Evolutionary conservation across 2,797 vertebrate genomes (phyloP).

Genomic region (Anisognathus igniventris): DNA sequence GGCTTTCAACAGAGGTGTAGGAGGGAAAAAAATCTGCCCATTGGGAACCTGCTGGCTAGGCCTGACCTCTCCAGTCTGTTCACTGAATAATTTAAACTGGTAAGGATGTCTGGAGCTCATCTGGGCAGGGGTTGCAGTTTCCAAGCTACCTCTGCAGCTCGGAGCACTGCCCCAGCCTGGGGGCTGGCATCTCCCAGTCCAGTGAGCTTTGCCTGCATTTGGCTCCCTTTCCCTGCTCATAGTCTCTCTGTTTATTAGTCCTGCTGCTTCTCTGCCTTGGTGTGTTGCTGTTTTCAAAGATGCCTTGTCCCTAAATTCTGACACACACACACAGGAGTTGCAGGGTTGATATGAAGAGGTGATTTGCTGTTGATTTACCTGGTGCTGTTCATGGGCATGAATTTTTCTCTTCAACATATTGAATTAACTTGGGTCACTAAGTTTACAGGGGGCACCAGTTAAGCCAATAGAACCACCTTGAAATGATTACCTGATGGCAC

Average conservation of each 20-base stretch:
- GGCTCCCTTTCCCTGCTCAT: not conserved
- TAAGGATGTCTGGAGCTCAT: not conserved
- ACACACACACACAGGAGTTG: not conserved
- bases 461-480: not conserved
- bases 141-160: not conserved
- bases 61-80: not conserved
- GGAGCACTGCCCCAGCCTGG: accelerated
- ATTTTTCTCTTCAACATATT: not conserved
- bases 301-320: not conserved
- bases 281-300: not conserved
- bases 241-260: not conserved
- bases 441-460: not conserved
- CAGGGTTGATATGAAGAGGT: not conserved
- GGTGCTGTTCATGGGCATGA: not conserved
- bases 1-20: not conserved
- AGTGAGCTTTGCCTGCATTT: not conserved
- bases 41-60: not conserved
- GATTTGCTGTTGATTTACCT: not conserved
- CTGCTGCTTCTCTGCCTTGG: not conserved
- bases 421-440: not conserved
- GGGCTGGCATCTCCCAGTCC: not conserved
- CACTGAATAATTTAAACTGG: not conserved
- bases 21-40: not conserved
- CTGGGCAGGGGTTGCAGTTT: not conserved
- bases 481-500: not conserved